Evolutionary conservation across 2,888 invertebrate genomes (phyloP).

Genomic region (Brachyptera risi): DNA sequence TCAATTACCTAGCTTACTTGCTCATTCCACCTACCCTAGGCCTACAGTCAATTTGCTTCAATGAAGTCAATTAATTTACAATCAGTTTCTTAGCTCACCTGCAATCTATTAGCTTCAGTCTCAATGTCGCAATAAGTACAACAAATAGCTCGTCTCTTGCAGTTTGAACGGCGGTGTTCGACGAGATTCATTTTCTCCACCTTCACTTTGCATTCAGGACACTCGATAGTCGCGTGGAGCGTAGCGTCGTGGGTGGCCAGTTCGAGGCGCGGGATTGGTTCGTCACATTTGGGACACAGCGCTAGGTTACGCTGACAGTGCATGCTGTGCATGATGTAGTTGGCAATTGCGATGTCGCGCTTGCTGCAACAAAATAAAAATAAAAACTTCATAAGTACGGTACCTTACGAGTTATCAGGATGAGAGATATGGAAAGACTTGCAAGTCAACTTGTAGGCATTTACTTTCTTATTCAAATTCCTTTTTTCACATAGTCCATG

Average conservation of each 20-base stretch:
- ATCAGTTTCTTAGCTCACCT: no score
- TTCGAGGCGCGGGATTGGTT: conserved; percentile 58
- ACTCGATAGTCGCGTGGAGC: conserved; percentile 47
- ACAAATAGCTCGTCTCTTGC: conserved; percentile 36
- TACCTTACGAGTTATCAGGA: not conserved
- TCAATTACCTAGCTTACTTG: no score
- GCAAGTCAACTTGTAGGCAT: no score
- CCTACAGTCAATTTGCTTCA: no score
- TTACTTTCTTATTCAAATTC: no score
- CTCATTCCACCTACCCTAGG: no score
- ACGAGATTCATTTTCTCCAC: conserved; percentile 42
- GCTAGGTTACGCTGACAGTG: conserved; percentile 66
- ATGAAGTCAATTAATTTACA: no score
- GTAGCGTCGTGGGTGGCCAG: conserved; percentile 53
- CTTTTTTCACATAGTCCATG: no score
- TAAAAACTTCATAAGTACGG: not conserved
- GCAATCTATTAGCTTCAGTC: conserved; percentile 55
- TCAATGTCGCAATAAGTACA: conserved; percentile 67
- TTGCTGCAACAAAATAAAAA: conserved; percentile 60
- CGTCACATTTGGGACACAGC: conserved; percentile 62
- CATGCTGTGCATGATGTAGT: conserved; percentile 65
- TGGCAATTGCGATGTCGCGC: conserved; percentile 60
- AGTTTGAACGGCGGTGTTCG: conserved; percentile 44
- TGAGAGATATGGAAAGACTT: no score
- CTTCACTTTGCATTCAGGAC: conserved; percentile 43